Conservation (phyloP, 2,797 vertebrate genomes). For the Crocidura indochinensis region DNA sequence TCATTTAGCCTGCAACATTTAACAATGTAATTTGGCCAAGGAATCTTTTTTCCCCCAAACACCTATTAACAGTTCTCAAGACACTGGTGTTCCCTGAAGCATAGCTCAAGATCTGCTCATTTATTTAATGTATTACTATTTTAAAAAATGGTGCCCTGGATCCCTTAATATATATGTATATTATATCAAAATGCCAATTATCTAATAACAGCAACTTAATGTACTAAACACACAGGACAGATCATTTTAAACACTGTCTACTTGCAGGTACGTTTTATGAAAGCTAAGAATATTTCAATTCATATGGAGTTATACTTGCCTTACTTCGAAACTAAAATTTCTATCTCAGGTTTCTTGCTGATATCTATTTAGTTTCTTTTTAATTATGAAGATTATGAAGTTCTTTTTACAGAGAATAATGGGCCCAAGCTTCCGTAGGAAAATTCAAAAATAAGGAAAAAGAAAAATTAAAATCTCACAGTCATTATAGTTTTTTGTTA, state of each 20-base stretch:
- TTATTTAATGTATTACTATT: slow-evolving; percentile 26
- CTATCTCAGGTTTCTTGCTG: not conserved
- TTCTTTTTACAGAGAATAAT: no score
- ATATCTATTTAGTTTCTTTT: not conserved
- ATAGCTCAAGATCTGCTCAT: slow-evolving; percentile 35
- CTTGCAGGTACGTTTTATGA: slow-evolving; percentile 30
- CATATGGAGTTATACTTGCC: not conserved
- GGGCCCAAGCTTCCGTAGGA: not conserved
- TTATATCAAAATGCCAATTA: not conserved
- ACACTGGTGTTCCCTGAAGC: slow-evolving; percentile 62
- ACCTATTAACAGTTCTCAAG: slow-evolving; percentile 68
- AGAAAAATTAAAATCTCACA: slow-evolving; percentile 36
- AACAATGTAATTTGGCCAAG: slow-evolving; percentile 77
- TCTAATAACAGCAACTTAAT: slow-evolving; percentile 42
- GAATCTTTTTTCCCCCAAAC: slow-evolving; percentile 43
- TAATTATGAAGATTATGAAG: not conserved
- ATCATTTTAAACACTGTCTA: slow-evolving; percentile 11
- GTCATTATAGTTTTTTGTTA: not conserved
- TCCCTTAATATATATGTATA: not conserved
- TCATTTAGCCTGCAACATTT: slow-evolving; percentile 78
- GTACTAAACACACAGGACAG: slow-evolving; percentile 23
- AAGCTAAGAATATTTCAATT: slow-evolving; percentile 36
- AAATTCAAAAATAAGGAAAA: slow-evolving; percentile 52
- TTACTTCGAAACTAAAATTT: slow-evolving; percentile 49
- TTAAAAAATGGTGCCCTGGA: slow-evolving; percentile 47